Evolutionary conservation across 2,113 vertebrate species (phyloP), one percentile per base, ranked within the genome.

Genomic region (Donacobius atricapilla): DNA sequence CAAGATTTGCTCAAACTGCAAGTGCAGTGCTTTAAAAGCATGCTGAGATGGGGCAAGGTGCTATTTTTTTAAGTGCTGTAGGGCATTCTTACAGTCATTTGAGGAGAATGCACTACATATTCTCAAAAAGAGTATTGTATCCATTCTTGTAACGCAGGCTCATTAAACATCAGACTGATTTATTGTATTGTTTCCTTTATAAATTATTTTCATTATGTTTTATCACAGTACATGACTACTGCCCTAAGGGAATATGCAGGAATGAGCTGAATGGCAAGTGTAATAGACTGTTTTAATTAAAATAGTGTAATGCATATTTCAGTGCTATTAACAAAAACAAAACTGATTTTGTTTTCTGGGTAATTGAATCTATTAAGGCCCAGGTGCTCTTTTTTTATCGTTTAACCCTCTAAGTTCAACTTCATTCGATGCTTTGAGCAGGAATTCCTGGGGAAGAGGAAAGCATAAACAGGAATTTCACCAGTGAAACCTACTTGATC

Each of bases 281-380:
- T 97, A 97, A 97, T 97, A 97, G 95, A 96, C 95, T 91, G 91
- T 83, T 98, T 98, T 98, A 98, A 98, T 98, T 98, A 98, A 97
- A 98, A 98, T 94, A 98, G 90, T 91, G 89, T 96, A 96, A 97
- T 97, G 96, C 96, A 97, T 97, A 98, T 98, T 97, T 97, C 92
- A 95, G 44, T 2, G 40, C 61, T 96, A 98, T 97, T 98, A 98
- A 96, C 96, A 96, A 96, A 97, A 97, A 94, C 92, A 98, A 97
- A 98, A 97, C 96, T 93, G 94, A 98, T 98, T 97, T 98, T 97
- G 71, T 96, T 98, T 98, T 98, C 97, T 98, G 88, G 69, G 87
- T 98, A 98, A 98, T 93, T 96, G 95, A 98, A 97, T 97, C 96
- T 89, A 89, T 96, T 95, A 96, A 97, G 94, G 86, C 25, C 63